These are phyloP conservation scores for Drosophila grimshawi DNA, from an alignment of 1,140 invertebrate species.

Conservation along the genomic window DNA sequence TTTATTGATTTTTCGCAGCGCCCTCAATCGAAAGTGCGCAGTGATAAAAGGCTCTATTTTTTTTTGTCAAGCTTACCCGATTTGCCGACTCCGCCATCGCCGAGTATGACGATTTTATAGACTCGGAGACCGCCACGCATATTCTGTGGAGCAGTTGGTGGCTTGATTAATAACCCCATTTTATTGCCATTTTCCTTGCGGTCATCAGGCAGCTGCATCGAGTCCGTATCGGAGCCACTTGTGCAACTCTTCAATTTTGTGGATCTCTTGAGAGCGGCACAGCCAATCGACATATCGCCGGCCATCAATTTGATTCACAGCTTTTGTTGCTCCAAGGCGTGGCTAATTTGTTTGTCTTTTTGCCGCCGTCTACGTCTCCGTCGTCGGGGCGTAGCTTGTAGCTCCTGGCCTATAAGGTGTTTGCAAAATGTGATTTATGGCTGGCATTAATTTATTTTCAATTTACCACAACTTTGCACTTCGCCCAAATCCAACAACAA, in stretches of 20 bases:
- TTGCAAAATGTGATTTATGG: background rate
- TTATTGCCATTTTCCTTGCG: constrained; percentile 64
- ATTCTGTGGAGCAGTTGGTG: constrained; percentile 78
- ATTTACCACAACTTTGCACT: constrained; percentile 47
- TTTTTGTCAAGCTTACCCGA: constrained; percentile 86
- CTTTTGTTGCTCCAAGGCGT: constrained; percentile 38
- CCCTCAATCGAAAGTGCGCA: constrained; percentile 56
- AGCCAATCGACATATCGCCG: constrained; percentile 81
- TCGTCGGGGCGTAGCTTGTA: constrained; percentile 34
- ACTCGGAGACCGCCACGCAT: constrained; percentile 89
- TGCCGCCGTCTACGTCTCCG: constrained; percentile 3
- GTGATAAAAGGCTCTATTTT: constrained; percentile 35
- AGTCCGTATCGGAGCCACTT: constrained; percentile 63
- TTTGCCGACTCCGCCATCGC: constrained; percentile 93
- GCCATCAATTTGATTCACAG: constrained; percentile 51
- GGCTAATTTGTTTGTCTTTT: constrained; percentile 30
- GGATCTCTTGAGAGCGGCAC: constrained; percentile 73
- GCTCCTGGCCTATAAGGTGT: constrained; percentile 18
- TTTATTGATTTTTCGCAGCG: constrained; percentile 81
- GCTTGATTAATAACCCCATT: constrained; percentile 53
- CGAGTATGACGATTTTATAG: constrained; percentile 93
- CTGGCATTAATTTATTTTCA: background rate
- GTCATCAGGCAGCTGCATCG: constrained; percentile 60
- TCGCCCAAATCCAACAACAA: constrained; percentile 37
- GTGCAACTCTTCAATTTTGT: constrained; percentile 73